Evolutionary conservation across 2,888 invertebrate species (phyloP), one percentile per base, ranked within the genome.

Genomic region (Drosophila engyochracea): DNA sequence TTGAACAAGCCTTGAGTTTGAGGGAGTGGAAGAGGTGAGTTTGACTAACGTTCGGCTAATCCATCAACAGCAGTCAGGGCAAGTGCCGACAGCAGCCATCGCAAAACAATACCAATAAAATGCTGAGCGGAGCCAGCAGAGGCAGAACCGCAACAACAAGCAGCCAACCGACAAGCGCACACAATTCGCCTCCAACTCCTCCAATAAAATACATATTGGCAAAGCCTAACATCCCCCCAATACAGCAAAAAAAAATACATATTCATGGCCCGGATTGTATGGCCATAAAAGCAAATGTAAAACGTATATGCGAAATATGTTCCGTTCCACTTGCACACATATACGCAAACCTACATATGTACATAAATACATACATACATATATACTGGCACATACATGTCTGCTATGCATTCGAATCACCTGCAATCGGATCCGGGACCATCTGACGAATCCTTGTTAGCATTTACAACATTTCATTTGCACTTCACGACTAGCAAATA

Each of bases 61-160:
- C 90, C 85, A 90, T 88, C 85, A 85, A 70, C 75, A 71, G 64
- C 78, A 90, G 76, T 19, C 54, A 39, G 59, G 37, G 28, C 57
- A 60, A 69, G 61, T 73, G 81, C 62, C 65, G 68, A 77, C 73
- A 73, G 41, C 51, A 61, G 69, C 54, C 74, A 63, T 68, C 58
- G 64, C 41, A 79, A 55, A 64, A 70, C 65, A 80, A 82, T 84
- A 70, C 77, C 88, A 85, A 85, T 89, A 85, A 87, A 89, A 87
- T 79, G 65, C 60, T 55, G 72, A 55, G 51, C 52, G 64, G 70
- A 51, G 72, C 33, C 9, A 4, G n/a, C 28, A 39, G 37, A 30
- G 16, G 14, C 67, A 31, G 49, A 53, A 47, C 51, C 63, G 25
- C 63, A 70, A 51, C 74, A 57, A 54, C 57, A 53, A 54, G 52